Evolutionary conservation across 2,113 vertebrate species (phyloP).

Genomic region (Sisor rabdophorus): DNA sequence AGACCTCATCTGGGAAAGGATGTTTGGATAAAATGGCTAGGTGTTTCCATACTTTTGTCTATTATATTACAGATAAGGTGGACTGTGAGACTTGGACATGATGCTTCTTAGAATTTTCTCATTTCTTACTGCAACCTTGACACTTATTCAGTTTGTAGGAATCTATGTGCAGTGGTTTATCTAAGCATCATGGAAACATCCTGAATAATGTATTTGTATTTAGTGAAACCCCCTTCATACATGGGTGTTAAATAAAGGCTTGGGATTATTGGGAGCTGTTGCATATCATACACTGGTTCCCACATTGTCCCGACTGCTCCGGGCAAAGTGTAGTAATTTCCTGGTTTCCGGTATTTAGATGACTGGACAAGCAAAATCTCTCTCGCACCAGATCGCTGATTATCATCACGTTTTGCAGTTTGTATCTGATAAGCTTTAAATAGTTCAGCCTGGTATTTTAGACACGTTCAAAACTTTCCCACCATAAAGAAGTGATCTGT

Average conservation of each 20-base stretch:
- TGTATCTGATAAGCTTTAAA: constrained; percentile 58
- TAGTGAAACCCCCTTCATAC: background rate
- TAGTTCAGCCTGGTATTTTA: constrained; percentile 36
- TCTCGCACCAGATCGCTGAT: no score
- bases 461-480: constrained; percentile 19
- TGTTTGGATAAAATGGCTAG: no score
- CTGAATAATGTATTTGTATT: background rate
- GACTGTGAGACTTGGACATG: no score
- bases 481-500: constrained; percentile 16
- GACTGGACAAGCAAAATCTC: constrained; percentile 52
- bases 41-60: no score
- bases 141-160: background rate
- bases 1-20: no score
- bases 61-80: no score
- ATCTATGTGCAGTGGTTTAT: background rate
- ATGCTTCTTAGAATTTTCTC: no score
- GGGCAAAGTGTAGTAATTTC: constrained; percentile 49
- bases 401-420: constrained; percentile 58
- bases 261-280: background rate
- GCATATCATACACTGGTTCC: constrained; percentile 25
- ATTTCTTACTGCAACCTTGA: no score
- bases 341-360: constrained; percentile 56
- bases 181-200: background rate
- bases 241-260: background rate
- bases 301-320: constrained; percentile 52